Percentiles rank a stretch among this genome's conserved stretches.
Conservation (phyloP, 2,888 invertebrate species). For the Parnassius apollo region DNA sequence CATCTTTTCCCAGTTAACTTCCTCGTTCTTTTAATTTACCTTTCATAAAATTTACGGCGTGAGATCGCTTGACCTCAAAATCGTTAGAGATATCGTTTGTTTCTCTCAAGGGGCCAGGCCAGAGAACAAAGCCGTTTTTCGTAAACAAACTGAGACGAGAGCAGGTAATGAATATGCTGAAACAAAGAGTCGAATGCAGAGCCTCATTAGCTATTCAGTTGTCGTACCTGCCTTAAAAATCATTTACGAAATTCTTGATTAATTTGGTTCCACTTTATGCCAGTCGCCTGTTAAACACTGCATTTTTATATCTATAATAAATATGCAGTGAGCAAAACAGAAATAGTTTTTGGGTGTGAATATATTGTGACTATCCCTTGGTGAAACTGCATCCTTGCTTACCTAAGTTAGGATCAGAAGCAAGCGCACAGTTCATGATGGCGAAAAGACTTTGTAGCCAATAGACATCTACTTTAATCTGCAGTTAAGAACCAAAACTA, state of each 20-base stretch:
- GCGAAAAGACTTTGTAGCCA: too few species aligned
- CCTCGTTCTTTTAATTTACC: slow-evolving; percentile 57
- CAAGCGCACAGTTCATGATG: too few species aligned
- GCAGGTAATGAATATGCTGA: slow-evolving; percentile 75
- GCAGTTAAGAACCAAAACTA: too few species aligned
- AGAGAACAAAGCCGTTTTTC: slow-evolving; percentile 64
- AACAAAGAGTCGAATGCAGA: slow-evolving; percentile 66
- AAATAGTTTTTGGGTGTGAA: too few species aligned
- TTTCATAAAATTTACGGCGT: slow-evolving; percentile 51
- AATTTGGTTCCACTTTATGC: slow-evolving; percentile 44
- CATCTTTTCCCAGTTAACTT: slow-evolving; percentile 51
- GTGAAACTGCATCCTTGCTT: too few species aligned
- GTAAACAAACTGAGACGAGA: slow-evolving; percentile 58
- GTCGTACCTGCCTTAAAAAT: slow-evolving; percentile 67
- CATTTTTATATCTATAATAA: not conserved
- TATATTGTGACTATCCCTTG: too few species aligned
- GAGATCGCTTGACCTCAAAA: slow-evolving; percentile 68
- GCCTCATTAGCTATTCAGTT: slow-evolving; percentile 72
- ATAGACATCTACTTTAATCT: too few species aligned
- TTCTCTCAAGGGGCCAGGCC: slow-evolving; percentile 52
- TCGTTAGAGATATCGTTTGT: slow-evolving; percentile 68
- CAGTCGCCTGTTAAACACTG: slow-evolving; percentile 25
- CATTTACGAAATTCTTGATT: slow-evolving; percentile 70
- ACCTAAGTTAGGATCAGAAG: too few species aligned
- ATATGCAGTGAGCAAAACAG: too few species aligned